Base-by-base conservation (phyloP, 1,140 invertebrate genomes). In the Dendroctonus valens region DNA sequence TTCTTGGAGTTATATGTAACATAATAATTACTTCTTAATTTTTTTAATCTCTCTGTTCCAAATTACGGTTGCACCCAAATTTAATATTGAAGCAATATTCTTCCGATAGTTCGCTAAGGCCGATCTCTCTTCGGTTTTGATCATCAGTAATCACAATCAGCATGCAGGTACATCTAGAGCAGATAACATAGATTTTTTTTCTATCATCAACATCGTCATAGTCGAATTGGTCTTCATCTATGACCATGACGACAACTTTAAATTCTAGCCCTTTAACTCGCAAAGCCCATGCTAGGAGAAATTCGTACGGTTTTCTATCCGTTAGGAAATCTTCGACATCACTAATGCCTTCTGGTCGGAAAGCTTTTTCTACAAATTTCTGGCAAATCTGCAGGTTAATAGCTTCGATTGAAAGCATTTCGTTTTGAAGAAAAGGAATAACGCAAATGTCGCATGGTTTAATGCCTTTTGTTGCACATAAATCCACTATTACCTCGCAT, bases 251-350 rank as follows among this genome's bases (percentile, higher is more conserved):
- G 41, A 79, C 77, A 2, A 77, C 76, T 61, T 78, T 79, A 65
- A 79, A 79, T 58, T 79, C 78, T 11, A 79, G 67, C 0, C 78
- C 78, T 66, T 79, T 79, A 6, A 78, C 75, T 41, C 75, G 65
- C 15, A 79, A 65, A 9, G 73, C 72, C 78, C 78, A 79, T 3
- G 75, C 70, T 12, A 78, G 67, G 8, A 79, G 64, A 62, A 79
- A 78, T 42, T 76, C 68, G 57, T 77, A 75, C 5, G 73, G 69
- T 59, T 73, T 70, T 40, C 58, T 69, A 15, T 71, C 65, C 5
- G 42, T 65, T 9, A 79, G 37, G 51, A 76, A 79, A 11, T 72
- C 67, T 67, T 79, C 78, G 7, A 79, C 75, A 59, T 77, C 72
- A 15, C 67, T 69, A 14, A 74, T 69, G 26, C 61, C 72, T 44